Conservation (phyloP, 2,113 vertebrate species). For the Pampusana beccarii region DNA sequence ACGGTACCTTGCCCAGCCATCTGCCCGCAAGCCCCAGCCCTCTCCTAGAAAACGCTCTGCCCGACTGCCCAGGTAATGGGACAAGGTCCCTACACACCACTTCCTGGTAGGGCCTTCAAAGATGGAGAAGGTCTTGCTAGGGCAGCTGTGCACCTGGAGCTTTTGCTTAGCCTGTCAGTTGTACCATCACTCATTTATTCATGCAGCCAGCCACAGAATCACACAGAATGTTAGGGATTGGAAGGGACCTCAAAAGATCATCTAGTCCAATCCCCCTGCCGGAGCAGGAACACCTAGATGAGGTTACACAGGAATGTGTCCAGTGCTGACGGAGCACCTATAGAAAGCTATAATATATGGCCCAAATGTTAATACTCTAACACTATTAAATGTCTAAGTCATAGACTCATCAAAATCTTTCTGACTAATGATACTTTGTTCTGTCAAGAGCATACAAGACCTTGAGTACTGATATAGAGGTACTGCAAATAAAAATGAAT, state of each 20-base stretch:
- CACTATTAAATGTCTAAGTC: background rate
- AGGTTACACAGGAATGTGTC: too few species aligned
- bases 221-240: too few species aligned
- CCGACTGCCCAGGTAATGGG: background rate
- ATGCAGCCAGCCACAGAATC: too few species aligned
- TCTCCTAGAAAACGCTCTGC: background rate
- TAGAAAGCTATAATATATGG: background rate
- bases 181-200: too few species aligned
- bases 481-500: background rate
- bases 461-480: background rate
- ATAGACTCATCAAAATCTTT: background rate
- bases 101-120: background rate
- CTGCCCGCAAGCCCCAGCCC: background rate
- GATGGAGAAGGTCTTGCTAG: background rate
- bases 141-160: background rate
- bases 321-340: background rate
- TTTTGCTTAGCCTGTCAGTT: background rate
- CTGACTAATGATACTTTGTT: background rate
- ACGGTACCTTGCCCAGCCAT: rapidly evolving
- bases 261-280: too few species aligned
- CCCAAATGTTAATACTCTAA: background rate
- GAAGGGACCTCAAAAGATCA: too few species aligned
- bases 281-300: too few species aligned
- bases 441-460: background rate
- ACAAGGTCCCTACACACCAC: rapidly evolving